Evolutionary conservation across 2,888 invertebrate genomes (phyloP), one percentile per base, ranked within the genome.

Genomic region (Melieria crassipennis): DNA sequence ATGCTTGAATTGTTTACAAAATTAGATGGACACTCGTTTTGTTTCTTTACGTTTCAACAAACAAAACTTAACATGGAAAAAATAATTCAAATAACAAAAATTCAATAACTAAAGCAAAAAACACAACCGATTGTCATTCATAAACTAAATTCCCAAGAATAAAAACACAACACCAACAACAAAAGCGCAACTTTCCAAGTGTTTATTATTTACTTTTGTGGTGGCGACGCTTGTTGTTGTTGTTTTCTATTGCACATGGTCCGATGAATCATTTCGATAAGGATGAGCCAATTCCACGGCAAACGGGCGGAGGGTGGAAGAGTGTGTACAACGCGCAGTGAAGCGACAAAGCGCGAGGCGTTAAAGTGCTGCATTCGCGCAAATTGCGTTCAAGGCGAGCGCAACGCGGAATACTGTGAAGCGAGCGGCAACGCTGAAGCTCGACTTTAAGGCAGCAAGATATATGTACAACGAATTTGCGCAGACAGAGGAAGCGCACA

Each of bases 261-360:
- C 47, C 68, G 68, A 69, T 69, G 61, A 69, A 62, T 69, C 68
- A 69, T 69, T 61, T 45, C 11, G 52, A 61, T 61, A 68, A 68
- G 10, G 10, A 62, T 11, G 30, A 68, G 42, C 13, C 11, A 52
- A 52, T 11, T 52, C 3, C 9, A 50, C 3, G 11, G 30, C 30
- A 1, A 30, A 30, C 1, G 30, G 30, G 30, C 30, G 2, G 30
- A 30, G 30, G 30, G 30, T 16, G 3, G 30, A 30, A 30, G 30
- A 2, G 30, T 30, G 30, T 30, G 30, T 30, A 2, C 30, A 30
- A 30, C 30, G 30, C 30, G 30, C 30, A 30, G 30, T 2, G 30
- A 30, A 30, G 30, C 30, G 30, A 30, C 30, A 30, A 30, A 30
- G 30, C 30, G 30, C 30, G 30, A 30, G 30, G 30, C 30, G 30